phyloP scores from a whole-genome alignment of 2,797 vertebrate species.

The Chrysocyon brachyurus region DNA sequence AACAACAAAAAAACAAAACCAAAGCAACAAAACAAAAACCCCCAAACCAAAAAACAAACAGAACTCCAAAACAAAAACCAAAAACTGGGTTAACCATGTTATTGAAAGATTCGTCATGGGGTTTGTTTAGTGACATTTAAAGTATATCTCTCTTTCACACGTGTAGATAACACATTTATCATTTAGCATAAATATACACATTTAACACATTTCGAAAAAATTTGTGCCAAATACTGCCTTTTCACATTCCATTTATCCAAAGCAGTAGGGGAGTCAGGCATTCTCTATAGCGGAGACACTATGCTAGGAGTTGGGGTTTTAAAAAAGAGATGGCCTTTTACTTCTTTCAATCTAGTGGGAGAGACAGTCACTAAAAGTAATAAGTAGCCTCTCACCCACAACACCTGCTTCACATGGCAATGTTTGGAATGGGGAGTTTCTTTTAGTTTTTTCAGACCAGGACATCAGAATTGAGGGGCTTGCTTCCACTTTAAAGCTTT shows the following conservation, averaged over 20 bases:
- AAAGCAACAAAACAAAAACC: background rate
- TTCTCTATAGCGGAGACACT: background rate
- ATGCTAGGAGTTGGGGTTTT: background rate
- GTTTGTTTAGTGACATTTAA: slow-evolving; percentile 30
- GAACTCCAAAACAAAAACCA: background rate
- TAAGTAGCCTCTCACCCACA: background rate
- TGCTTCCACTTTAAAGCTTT: background rate
- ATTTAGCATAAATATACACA: slow-evolving; percentile 37
- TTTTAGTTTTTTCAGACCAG: background rate
- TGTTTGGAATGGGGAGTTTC: background rate
- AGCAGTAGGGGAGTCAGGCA: background rate
- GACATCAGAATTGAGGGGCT: background rate
- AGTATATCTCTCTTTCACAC: slow-evolving; percentile 22
- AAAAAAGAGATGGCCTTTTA: background rate
- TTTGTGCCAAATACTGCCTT: slow-evolving; percentile 32
- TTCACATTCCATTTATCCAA: slow-evolving; percentile 16
- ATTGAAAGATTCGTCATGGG: background rate
- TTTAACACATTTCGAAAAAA: slow-evolving; percentile 59
- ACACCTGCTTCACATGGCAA: background rate
- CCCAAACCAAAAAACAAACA: background rate
- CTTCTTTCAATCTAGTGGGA: background rate
- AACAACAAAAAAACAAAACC: background rate
- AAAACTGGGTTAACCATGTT: background rate
- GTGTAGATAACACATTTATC: slow-evolving; percentile 54
- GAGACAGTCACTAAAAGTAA: background rate